A percentile compares a stretch with the other conserved stretches of the same genome.
phyloP scores from a whole-genome alignment of 2,113 vertebrate genomes.

The Upupa epops region DNA sequence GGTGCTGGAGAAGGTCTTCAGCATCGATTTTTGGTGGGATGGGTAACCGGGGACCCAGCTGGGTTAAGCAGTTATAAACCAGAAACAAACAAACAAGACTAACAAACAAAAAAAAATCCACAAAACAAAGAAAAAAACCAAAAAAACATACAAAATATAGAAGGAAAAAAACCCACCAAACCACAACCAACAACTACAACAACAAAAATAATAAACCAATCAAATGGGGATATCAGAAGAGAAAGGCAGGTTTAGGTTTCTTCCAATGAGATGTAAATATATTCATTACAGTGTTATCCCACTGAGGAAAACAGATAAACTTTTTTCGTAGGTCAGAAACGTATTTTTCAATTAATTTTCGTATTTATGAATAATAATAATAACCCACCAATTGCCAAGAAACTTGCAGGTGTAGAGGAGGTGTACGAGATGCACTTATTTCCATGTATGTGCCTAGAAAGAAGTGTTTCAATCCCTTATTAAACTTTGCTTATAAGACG shows the following conservation, averaged over 20 bases:
- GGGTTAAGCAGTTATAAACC: neutral
- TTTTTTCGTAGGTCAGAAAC: slow-evolving; percentile 61
- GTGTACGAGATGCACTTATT: slow-evolving; percentile 34
- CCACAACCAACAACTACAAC: neutral
- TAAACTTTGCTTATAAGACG: slow-evolving; percentile 39
- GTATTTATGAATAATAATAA: slow-evolving; percentile 52
- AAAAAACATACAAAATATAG: neutral
- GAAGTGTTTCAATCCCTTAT: slow-evolving; percentile 60
- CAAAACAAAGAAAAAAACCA: no score
- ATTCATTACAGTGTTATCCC: slow-evolving; percentile 71
- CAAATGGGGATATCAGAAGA: neutral
- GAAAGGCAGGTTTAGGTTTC: neutral
- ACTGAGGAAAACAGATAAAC: slow-evolving; percentile 72
- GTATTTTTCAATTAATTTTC: slow-evolving; percentile 75
- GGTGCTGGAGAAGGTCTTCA: neutral
- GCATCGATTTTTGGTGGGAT: neutral
- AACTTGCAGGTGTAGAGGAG: slow-evolving; percentile 32
- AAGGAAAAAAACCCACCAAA: no score
- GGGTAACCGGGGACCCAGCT: neutral
- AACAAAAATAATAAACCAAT: neutral
- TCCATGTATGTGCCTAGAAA: slow-evolving; percentile 59
- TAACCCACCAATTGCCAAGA: slow-evolving; percentile 27
- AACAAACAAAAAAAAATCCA: neutral
- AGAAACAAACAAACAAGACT: neutral
- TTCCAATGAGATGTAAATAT: slow-evolving; percentile 76